These are phyloP conservation scores for Frankliniella intonsa DNA, from an alignment of 2,888 invertebrate species.

Conservation along the genomic window DNA sequence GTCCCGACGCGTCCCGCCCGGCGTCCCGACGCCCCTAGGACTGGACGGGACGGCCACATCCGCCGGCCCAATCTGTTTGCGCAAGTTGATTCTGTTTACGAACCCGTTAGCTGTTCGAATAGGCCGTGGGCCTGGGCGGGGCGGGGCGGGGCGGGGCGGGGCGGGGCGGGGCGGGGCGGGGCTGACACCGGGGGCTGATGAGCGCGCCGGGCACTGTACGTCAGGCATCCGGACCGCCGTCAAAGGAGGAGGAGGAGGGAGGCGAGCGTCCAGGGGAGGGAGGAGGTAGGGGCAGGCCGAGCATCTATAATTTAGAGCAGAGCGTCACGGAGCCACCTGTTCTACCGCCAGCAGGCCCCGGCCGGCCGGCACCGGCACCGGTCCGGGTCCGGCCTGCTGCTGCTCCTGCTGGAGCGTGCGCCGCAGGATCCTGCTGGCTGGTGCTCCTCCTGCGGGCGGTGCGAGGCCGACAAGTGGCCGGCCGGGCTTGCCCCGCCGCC, in stretches of 20 bases:
- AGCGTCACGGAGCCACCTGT: neutral
- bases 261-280: neutral
- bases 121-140: neutral
- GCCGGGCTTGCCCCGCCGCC: too few species aligned
- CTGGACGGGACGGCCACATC: neutral
- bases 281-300: neutral
- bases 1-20: neutral
- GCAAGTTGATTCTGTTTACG: slow-evolving; percentile 21
- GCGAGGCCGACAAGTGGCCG: too few species aligned
- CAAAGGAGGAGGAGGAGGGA: neutral
- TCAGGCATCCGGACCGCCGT: neutral
- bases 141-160: neutral
- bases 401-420: too few species aligned
- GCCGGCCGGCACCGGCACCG: neutral
- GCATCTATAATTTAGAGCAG: neutral
- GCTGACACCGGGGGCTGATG: neutral
- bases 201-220: neutral
- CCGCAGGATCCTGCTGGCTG: too few species aligned
- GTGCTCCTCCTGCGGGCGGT: too few species aligned
- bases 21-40: neutral
- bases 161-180: neutral
- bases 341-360: neutral
- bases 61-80: slow-evolving; percentile 7
- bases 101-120: neutral
- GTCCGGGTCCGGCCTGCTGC: too few species aligned